Evolutionary conservation across 30 jellyfish, hydroid and myxozoan genomes (phyloP).

Genomic region (Aurelia sp.): DNA sequence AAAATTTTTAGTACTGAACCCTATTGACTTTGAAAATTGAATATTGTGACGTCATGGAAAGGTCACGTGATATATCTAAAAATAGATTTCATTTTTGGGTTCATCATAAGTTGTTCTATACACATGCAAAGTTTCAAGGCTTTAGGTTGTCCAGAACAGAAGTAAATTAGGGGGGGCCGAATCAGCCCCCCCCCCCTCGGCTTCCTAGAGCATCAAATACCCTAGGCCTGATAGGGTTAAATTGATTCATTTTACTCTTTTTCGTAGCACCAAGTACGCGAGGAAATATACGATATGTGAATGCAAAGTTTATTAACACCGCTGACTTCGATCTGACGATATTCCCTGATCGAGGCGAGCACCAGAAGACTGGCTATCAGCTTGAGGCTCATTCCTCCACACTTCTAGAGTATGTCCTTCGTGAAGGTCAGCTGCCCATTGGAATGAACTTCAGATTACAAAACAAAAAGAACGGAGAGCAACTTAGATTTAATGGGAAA

Average conservation of each 20-base stretch:
- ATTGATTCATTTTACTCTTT: neutral
- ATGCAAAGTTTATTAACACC: constrained; percentile 82
- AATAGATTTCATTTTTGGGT: no score
- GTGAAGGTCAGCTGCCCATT: constrained; percentile 93
- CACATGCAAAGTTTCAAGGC: no score
- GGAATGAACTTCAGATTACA: constrained; percentile 86
- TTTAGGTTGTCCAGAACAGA: no score
- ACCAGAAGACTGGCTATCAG: constrained; percentile 73
- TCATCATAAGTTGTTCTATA: no score
- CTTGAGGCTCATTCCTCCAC: constrained; percentile 87
- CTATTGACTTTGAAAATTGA: no score
- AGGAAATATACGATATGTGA: constrained; percentile 86
- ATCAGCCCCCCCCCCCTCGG: no score
- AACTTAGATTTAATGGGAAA: constrained; percentile 55
- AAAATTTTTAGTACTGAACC: no score
- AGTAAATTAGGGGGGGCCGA: no score
- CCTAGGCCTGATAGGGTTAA: no score
- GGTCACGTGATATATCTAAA: no score
- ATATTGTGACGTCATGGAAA: no score
- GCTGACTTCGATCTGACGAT: constrained; percentile 70
- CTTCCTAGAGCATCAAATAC: no score
- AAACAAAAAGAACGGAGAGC: constrained; percentile 70
- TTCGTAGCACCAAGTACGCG: constrained; percentile 75
- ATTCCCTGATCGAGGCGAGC: constrained; percentile 96
- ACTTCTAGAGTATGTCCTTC: constrained; percentile 87